phyloP scores from a whole-genome alignment of 2,888 invertebrate genomes.

The Iselma pallidipennis region DNA sequence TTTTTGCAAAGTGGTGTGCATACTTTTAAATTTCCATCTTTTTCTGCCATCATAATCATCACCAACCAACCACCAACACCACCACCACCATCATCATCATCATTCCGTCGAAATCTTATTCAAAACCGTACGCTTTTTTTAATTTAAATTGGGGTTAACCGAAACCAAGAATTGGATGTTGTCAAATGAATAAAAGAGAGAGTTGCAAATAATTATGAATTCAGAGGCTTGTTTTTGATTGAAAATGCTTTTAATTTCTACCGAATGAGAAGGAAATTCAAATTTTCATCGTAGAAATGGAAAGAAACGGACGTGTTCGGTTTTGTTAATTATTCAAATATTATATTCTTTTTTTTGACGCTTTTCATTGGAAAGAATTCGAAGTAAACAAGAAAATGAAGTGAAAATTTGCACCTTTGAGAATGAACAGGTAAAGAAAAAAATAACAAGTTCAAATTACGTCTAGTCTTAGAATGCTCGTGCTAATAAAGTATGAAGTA shows the following conservation, averaged over 20 bases:
- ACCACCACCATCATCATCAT: constrained; percentile 4
- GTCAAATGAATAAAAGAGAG: constrained; percentile 17
- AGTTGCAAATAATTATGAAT: constrained; percentile 34
- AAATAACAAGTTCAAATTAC: constrained; percentile 17
- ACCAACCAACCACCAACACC: not conserved
- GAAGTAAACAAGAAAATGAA: no score
- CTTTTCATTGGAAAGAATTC: no score
- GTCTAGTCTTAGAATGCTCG: constrained; percentile 24
- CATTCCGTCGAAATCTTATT: constrained; percentile 19
- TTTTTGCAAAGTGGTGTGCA: constrained; percentile 31
- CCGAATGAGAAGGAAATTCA: constrained; percentile 18
- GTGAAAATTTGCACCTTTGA: constrained; percentile 3
- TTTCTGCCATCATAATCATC: constrained; percentile 1
- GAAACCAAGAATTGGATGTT: constrained; percentile 22
- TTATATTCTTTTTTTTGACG: not conserved
- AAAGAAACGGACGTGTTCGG: constrained; percentile 14
- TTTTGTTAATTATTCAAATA: constrained; percentile 14
- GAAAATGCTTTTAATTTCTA: constrained; percentile 34
- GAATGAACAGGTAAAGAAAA: not conserved
- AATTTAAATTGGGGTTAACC: constrained; percentile 24
- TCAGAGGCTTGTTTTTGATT: constrained; percentile 31
- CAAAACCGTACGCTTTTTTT: constrained; percentile 21
- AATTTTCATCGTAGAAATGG: constrained; percentile 24
- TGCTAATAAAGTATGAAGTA: constrained; percentile 32
- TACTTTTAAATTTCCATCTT: constrained; percentile 18